These are phyloP conservation scores for Spilosoma lubricipeda DNA, from an alignment of 2,888 invertebrate genomes.

Conservation along the genomic window DNA sequence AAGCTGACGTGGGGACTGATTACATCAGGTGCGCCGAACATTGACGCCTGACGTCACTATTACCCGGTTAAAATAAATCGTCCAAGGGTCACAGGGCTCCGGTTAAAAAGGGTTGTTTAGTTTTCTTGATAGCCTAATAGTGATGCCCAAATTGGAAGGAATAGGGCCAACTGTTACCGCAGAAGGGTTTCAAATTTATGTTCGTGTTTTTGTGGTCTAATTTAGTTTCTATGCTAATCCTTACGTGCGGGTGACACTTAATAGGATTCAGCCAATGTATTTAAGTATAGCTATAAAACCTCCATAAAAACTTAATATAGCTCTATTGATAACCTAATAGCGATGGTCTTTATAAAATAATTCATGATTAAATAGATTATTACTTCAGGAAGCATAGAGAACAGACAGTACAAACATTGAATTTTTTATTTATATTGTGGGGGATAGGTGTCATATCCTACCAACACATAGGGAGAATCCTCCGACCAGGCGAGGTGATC, in stretches of 20 bases:
- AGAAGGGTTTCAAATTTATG: conserved; percentile 32
- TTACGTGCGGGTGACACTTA: conserved; percentile 3
- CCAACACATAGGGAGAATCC: too few relatives aligned
- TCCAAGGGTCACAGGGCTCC: conserved; percentile 36
- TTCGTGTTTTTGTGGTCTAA: conserved; percentile 20
- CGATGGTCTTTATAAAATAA: not conserved
- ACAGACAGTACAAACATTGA: too few relatives aligned
- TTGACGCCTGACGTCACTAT: conserved; percentile 52
- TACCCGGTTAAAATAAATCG: conserved; percentile 49
- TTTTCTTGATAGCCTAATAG: conserved; percentile 51
- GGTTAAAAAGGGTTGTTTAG: conserved; percentile 49
- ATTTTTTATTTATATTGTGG: too few relatives aligned
- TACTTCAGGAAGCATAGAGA: too few relatives aligned
- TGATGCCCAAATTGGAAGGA: conserved; percentile 26
- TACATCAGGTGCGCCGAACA: conserved; percentile 57
- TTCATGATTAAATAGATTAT: too few relatives aligned
- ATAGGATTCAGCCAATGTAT: not conserved
- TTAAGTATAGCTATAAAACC: not conserved
- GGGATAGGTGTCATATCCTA: too few relatives aligned
- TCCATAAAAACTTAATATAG: not conserved
- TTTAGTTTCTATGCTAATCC: conserved; percentile 23
- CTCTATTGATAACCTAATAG: not conserved
- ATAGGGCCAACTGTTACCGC: conserved; percentile 44
- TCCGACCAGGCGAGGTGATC: too few relatives aligned
- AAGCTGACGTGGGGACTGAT: conserved; percentile 62